Evolutionary conservation across 2,113 vertebrate genomes (phyloP).

Genomic region (Vombatus ursinus): DNA sequence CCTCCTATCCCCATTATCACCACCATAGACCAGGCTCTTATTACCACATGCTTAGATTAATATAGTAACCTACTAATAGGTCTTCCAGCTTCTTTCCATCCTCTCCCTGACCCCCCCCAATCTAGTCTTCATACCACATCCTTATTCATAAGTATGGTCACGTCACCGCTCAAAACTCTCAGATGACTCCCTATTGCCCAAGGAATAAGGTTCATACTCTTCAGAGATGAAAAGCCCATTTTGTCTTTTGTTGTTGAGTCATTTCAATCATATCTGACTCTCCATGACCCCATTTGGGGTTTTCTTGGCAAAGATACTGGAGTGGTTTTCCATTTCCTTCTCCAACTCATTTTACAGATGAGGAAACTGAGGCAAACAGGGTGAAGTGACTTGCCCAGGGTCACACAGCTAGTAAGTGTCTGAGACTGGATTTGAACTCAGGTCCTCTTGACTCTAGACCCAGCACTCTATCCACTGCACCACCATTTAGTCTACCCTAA

Average conservation of each 20-base stretch:
- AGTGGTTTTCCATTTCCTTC: neutral
- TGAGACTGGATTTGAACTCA: neutral
- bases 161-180: neutral
- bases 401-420: no score
- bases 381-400: neutral
- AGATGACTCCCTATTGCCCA: neutral
- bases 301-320: neutral
- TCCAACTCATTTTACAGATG: neutral
- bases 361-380: neutral
- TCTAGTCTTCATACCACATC: neutral
- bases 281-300: neutral
- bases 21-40: neutral
- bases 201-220: neutral
- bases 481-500: neutral
- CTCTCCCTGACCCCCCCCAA: neutral
- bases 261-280: neutral
- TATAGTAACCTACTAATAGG: neutral
- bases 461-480: no score
- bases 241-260: neutral
- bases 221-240: neutral
- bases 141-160: neutral
- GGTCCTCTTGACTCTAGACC: neutral
- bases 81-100: neutral
- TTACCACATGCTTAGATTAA: neutral
- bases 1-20: neutral